Conservation (phyloP, 1,140 invertebrate species). For the Macrotrachela quadricornifera region DNA sequence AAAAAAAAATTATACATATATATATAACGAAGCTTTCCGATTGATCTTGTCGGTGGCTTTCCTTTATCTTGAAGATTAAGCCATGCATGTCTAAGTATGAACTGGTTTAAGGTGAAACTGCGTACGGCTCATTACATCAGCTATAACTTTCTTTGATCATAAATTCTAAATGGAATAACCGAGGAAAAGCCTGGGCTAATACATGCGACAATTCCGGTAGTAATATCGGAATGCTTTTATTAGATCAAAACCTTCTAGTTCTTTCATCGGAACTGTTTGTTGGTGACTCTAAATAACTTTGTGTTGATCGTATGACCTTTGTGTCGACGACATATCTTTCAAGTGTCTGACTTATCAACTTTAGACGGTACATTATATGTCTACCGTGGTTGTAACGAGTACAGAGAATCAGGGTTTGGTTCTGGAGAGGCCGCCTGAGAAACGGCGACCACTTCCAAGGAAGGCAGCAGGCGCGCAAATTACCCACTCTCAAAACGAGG, state of each 20-base stretch:
- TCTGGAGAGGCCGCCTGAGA: constrained; percentile 56
- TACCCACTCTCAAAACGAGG: constrained; percentile 57
- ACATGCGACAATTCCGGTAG: constrained; percentile 17
- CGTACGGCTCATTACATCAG: constrained; percentile 58
- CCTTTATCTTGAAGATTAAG: constrained; percentile 41
- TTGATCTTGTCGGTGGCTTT: constrained; percentile 39
- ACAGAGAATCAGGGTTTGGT: constrained; percentile 38
- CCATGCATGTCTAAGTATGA: constrained; percentile 44
- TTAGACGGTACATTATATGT: constrained; percentile 51
- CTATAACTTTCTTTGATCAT: constrained; percentile 48
- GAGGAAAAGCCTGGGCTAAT: constrained; percentile 55
- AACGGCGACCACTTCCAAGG: constrained; percentile 75
- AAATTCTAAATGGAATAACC: constrained; percentile 59
- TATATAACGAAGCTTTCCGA: constrained; percentile 32
- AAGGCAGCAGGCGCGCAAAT: constrained; percentile 69
- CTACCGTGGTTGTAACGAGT: constrained; percentile 60
- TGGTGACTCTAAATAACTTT: constrained; percentile 61
- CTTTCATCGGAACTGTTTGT: background rate
- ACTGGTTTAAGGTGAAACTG: constrained; percentile 44
- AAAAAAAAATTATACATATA: no score
- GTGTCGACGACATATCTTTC: constrained; percentile 41
- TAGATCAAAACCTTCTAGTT: constrained; percentile 40
- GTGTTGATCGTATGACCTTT: constrained; percentile 19
- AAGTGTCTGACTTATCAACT: constrained; percentile 71
- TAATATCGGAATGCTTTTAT: constrained; percentile 32